Base-by-base conservation (phyloP, 2,113 vertebrate genomes). In the Galbula dea region DNA sequence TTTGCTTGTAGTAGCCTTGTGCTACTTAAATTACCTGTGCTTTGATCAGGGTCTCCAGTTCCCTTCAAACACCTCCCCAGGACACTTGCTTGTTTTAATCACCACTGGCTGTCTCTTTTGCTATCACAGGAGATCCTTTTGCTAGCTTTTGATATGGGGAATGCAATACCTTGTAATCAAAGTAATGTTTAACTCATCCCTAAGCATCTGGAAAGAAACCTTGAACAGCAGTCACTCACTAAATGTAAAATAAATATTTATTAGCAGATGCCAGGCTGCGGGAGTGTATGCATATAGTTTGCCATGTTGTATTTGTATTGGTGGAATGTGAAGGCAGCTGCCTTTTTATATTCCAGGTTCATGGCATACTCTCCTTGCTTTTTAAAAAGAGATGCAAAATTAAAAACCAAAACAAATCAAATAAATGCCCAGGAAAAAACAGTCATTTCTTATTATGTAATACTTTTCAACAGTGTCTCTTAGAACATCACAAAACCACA, bases 51-150 rank as follows among this genome's bases (percentile, higher is more conserved):
- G 55, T 39, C 78, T 86, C 63, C 75, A 49, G 66, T 43, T 87
- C 11, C 4, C 81, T 89, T 96, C 94, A 96, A 83, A 96, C 48
- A 12, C 26, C 17, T 88, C 86, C 76, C 41, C 72, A 55, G 84
- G 75, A 89, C 17, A 37, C 61, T 63, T 83, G 17, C 59, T 90
- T 93, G 52, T 87, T 96, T 91, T 85, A 89, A 93, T 96, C 78
- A 85, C 63, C 63, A 10, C 48, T 63, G 73, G 57, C 65, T 93
- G 43, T 65, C 86, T 81, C 72, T 89, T 73, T 78, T 69, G 78
- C 58, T 79, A 72, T 92, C 84, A 92, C 90, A 96, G n/a, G 43
- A 90, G 59, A n/a, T 67, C 12, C 55, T 91, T 89, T 89, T 74
- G 63, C 69, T 88, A 41, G 87, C 59, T 83, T 89, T 88, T 93